phyloP scores from a whole-genome alignment of 2,888 invertebrate species.

The Sphaeridia pumilis region DNA sequence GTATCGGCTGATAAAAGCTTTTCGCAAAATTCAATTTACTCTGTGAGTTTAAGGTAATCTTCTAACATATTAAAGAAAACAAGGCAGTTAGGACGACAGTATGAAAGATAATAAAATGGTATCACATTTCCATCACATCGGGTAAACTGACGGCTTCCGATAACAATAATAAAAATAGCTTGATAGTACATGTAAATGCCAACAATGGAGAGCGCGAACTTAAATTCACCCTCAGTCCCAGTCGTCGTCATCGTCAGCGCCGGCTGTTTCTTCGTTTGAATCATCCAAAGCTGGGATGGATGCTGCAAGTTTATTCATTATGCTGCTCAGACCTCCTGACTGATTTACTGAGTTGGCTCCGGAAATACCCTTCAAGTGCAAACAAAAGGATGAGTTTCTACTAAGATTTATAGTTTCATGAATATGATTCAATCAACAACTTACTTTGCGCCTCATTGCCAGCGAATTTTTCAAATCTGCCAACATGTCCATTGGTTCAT shows the following conservation, averaged over 20 bases:
- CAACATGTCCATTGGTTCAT: slow-evolving; percentile 25
- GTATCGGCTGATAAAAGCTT: no score
- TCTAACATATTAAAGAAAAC: no score
- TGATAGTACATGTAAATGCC: not conserved
- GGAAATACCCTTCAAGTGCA: slow-evolving; percentile 33
- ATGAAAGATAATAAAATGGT: not conserved
- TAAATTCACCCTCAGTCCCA: slow-evolving; percentile 19
- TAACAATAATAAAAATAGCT: not conserved
- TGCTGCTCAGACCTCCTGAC: slow-evolving; percentile 28
- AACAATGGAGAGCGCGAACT: not conserved
- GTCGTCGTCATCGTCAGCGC: slow-evolving; percentile 29
- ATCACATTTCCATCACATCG: slow-evolving; percentile 1
- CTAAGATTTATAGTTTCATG: not conserved
- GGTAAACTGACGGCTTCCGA: no score
- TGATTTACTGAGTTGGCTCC: slow-evolving; percentile 24
- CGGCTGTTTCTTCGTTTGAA: slow-evolving; percentile 17
- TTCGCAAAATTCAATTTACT: no score
- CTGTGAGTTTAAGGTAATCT: no score
- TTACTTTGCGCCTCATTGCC: slow-evolving; percentile 34
- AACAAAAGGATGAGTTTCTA: not conserved
- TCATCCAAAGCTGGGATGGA: slow-evolving; percentile 24
- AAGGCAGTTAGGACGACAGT: not conserved
- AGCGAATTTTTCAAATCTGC: slow-evolving; percentile 34
- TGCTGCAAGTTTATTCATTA: slow-evolving; percentile 33
- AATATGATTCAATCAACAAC: not conserved